A percentile compares a stretch with the other conserved stretches of the same genome.
phyloP scores from a whole-genome alignment of 2,888 invertebrate genomes.

The Eupithecia tripunctaria region DNA sequence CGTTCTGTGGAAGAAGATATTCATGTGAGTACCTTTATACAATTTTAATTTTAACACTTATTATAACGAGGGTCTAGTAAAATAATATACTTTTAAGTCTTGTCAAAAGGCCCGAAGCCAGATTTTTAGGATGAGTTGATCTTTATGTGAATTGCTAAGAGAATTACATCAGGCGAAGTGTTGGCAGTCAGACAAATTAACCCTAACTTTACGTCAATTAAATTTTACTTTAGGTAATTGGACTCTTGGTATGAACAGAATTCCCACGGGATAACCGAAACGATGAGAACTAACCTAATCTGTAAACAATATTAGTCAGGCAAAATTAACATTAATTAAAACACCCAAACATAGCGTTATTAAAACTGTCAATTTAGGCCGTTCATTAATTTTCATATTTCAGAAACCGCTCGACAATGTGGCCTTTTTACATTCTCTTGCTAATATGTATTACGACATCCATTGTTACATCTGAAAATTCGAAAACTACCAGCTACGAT shows the following conservation, averaged over 20 bases:
- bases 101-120: background rate
- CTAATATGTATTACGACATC: constrained; percentile 16
- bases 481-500: constrained; percentile 43
- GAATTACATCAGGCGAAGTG: constrained; percentile 11
- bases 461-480: constrained; percentile 6
- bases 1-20: constrained; percentile 15
- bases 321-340: constrained; percentile 9
- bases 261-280: background rate
- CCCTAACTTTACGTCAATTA: background rate
- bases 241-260: background rate
- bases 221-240: background rate
- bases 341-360: background rate
- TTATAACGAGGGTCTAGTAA: background rate
- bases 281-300: background rate
- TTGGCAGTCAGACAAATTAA: background rate
- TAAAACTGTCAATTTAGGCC: background rate
- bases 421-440: constrained; percentile 12
- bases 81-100: background rate
- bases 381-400: background rate
- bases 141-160: constrained; percentile 14
- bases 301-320: background rate
- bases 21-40: constrained; percentile 9
- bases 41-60: background rate
- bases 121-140: background rate
- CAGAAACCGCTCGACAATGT: constrained; percentile 20